Conservation (phyloP, 1,140 invertebrate species). For the Lerema accius region DNA sequence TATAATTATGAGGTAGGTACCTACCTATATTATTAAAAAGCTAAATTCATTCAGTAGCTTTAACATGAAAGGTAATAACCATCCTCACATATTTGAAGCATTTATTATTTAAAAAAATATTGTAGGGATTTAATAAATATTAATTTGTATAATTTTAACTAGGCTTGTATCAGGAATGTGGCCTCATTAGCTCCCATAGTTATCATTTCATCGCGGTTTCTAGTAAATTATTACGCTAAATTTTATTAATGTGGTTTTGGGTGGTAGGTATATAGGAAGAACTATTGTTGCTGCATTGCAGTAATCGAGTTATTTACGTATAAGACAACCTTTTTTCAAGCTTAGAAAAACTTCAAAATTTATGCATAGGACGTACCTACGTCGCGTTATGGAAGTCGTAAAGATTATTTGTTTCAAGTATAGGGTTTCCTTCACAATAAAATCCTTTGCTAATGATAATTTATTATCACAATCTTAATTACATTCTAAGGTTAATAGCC, state of each 20-base stretch:
- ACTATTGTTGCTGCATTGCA: too few species aligned
- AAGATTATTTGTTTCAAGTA: not conserved
- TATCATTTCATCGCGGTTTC: not conserved
- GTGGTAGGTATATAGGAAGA: too few species aligned
- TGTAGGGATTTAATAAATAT: not conserved
- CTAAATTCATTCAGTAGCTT: too few species aligned
- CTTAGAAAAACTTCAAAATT: not conserved
- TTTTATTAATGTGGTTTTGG: too few species aligned
- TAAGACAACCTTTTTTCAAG: too few species aligned
- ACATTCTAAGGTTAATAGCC: conserved; percentile 32
- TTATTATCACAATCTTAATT: not conserved
- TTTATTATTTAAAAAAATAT: not conserved
- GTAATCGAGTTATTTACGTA: too few species aligned
- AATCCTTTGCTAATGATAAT: not conserved
- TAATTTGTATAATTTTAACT: not conserved
- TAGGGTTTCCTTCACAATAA: not conserved
- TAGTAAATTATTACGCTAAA: not conserved
- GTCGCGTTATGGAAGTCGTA: not conserved
- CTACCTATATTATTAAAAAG: too few species aligned
- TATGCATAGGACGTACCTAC: too few species aligned
- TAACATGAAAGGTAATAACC: too few species aligned
- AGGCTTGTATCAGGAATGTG: not conserved
- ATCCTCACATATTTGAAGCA: too few species aligned
- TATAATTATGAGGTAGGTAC: too few species aligned
- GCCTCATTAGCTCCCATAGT: not conserved